phyloP scores from a whole-genome alignment of 2,888 invertebrate species.

The Piscicola geometra region DNA sequence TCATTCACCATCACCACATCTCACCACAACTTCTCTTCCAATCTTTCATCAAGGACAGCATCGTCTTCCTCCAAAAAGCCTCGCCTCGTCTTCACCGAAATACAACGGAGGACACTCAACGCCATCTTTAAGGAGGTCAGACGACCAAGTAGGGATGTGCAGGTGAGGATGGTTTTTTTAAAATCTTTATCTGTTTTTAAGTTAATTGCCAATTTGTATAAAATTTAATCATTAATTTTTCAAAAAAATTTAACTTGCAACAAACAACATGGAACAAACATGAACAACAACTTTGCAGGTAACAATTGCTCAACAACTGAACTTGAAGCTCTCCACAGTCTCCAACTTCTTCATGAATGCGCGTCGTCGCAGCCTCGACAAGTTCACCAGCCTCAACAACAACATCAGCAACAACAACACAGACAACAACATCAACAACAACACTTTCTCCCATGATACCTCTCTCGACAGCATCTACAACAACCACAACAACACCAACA shows the following conservation, averaged over 20 bases:
- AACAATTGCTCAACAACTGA: slow-evolving; percentile 92
- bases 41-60: no score
- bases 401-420: not conserved
- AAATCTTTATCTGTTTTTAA: slow-evolving; percentile 7
- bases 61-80: slow-evolving; percentile 6
- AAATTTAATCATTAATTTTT: no score
- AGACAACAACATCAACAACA: slow-evolving; percentile 2
- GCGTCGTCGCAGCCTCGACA: slow-evolving; percentile 77
- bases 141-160: slow-evolving; percentile 23
- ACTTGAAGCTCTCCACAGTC: slow-evolving; percentile 92
- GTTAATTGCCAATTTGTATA: no score
- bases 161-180: slow-evolving; percentile 9
- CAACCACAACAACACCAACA: not conserved
- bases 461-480: not conserved
- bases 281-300: slow-evolving; percentile 12
- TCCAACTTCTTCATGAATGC: slow-evolving; percentile 99
- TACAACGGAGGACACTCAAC: slow-evolving; percentile 10
- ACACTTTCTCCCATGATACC: no score
- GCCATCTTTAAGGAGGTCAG: slow-evolving; percentile 22
- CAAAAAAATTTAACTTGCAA: no score
- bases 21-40: not conserved
- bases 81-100: slow-evolving; percentile 25
- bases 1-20: not conserved
- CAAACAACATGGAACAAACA: no score
- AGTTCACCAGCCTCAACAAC: slow-evolving; percentile 64